These are phyloP conservation scores for Cactoblastis cactorum DNA, from an alignment of 2,888 invertebrate species.

Conservation along the genomic window DNA sequence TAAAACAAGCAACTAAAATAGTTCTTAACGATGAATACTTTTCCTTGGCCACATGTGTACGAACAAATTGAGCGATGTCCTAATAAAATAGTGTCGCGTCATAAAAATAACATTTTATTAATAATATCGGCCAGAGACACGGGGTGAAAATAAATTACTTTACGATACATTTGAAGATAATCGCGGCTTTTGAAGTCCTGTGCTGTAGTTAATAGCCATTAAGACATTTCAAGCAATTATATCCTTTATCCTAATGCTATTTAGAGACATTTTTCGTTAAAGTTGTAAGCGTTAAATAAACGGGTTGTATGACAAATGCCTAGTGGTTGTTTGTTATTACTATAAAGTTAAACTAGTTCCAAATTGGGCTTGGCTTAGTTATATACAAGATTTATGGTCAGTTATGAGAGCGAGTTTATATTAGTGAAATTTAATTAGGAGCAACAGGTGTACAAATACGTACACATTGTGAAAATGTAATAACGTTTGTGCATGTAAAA, in stretches of 20 bases:
- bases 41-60: conserved; percentile 31
- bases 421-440: neutral
- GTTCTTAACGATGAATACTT: neutral
- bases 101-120: conserved; percentile 51
- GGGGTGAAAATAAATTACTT: conserved; percentile 34
- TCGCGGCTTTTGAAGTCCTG: conserved; percentile 28
- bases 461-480: neutral
- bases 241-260: conserved; percentile 18
- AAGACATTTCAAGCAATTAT: conserved; percentile 23
- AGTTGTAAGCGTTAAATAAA: conserved; percentile 13
- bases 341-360: conserved; percentile 24
- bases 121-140: conserved; percentile 40
- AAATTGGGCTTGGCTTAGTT: conserved; percentile 25
- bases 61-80: conserved; percentile 37
- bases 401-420: conserved; percentile 4
- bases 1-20: conserved; percentile 10
- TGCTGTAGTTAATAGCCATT: conserved; percentile 16
- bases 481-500: neutral
- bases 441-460: neutral
- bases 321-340: conserved; percentile 27
- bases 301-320: conserved; percentile 29
- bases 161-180: conserved; percentile 34
- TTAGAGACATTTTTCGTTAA: conserved; percentile 19
- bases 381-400: conserved; percentile 5
- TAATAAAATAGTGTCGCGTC: conserved; percentile 47